Evolutionary conservation across 2,888 invertebrate species (phyloP).

Genomic region (Rhimphoctona megacephalus): DNA sequence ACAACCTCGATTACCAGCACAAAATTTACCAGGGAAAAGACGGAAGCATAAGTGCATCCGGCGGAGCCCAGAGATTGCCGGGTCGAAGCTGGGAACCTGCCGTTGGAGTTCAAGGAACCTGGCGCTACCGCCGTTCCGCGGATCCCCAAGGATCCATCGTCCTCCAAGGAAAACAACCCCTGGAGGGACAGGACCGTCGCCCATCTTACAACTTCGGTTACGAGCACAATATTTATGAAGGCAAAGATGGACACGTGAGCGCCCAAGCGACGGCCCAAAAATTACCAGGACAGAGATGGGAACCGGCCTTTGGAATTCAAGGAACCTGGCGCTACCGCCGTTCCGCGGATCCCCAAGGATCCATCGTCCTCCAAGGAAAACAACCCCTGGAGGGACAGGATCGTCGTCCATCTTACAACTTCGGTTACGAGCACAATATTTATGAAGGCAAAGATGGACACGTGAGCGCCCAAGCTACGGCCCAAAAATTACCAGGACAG

Average conservation of each 20-base stretch:
- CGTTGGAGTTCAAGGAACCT: conserved; percentile 68
- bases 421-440: conserved; percentile 70
- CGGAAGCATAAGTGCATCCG: conserved; percentile 67
- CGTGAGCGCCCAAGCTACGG: conserved; percentile 68
- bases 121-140: conserved; percentile 53
- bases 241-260: conserved; percentile 67
- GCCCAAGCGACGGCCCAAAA: conserved; percentile 66
- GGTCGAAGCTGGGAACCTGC: conserved; percentile 66
- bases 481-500: conserved; percentile 67
- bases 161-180: conserved; percentile 60
- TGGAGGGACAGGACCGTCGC: conserved; percentile 70
- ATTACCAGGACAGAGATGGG: conserved; percentile 65
- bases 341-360: conserved; percentile 67
- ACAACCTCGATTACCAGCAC: conserved; percentile 70
- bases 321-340: conserved; percentile 65
- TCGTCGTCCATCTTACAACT: conserved; percentile 68
- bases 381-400: conserved; percentile 71
- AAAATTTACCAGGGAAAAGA: conserved; percentile 67
- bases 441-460: conserved; percentile 68
- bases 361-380: conserved; percentile 40
- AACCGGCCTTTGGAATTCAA: conserved; percentile 70
- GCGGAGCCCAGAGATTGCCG: conserved; percentile 67
- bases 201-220: conserved; percentile 70
- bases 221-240: conserved; percentile 67
- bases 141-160: conserved; percentile 69